Percentiles rank a stretch among this genome's conserved stretches.
phyloP scores from a whole-genome alignment of 2,113 vertebrate genomes.

The Pogona vitticeps region DNA sequence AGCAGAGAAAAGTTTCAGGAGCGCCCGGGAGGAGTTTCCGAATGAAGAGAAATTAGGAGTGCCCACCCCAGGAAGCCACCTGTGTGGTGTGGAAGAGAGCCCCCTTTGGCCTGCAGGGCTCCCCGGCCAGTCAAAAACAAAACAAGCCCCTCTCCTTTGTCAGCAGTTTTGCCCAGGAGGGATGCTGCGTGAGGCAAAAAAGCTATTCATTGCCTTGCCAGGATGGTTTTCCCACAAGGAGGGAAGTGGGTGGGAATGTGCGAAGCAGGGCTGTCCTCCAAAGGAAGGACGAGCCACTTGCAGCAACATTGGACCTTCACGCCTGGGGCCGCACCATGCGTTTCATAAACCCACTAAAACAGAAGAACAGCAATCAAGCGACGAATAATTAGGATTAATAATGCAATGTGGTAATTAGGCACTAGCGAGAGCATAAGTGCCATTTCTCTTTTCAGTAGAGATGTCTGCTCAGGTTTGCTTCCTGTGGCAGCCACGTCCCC shows the following conservation, averaged over 20 bases:
- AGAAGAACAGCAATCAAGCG: slow-evolving; percentile 18
- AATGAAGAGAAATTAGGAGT: neutral
- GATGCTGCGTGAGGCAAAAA: neutral
- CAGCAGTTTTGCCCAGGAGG: neutral
- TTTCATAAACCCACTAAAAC: neutral
- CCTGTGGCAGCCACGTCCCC: neutral
- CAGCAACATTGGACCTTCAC: neutral
- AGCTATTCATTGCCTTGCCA: neutral
- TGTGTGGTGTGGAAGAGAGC: neutral
- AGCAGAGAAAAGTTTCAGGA: too few species aligned
- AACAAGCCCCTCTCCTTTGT: too few species aligned
- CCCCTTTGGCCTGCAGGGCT: neutral
- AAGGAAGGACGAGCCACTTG: neutral
- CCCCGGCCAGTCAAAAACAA: too few species aligned
- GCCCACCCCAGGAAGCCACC: neutral
- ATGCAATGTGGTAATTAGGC: neutral
- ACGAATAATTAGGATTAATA: slow-evolving; percentile 20
- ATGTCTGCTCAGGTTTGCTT: neutral
- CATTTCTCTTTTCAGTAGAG: neutral
- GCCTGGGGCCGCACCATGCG: neutral
- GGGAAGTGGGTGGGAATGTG: neutral
- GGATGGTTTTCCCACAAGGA: neutral
- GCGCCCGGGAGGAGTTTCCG: neutral
- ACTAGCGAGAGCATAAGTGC: neutral
- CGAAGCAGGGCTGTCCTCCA: too few species aligned